Conservation (phyloP, 2,113 vertebrate species). For the Empidonax traillii region DNA sequence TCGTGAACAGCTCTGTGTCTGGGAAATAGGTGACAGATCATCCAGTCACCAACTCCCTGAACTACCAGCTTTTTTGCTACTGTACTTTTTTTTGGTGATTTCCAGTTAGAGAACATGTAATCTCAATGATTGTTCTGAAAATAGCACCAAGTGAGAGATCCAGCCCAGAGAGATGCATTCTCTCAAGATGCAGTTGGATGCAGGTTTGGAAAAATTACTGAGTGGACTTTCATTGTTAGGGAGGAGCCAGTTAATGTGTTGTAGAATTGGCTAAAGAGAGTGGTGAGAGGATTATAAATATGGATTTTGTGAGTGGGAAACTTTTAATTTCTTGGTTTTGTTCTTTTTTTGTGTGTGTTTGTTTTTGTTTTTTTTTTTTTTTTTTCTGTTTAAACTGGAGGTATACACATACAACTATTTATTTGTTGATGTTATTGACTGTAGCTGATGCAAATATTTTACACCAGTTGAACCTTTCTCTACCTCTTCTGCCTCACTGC, state of each 20-base stretch:
- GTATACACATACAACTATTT: not conserved
- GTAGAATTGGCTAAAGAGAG: not conserved
- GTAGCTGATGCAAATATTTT: not conserved
- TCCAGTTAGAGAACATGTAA: not conserved
- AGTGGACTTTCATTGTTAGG: not conserved
- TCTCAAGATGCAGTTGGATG: fast-evolving
- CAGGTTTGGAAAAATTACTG: not conserved
- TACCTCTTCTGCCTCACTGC: not conserved
- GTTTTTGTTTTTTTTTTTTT: not conserved
- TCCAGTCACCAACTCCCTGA: not conserved
- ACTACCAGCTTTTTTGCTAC: not conserved
- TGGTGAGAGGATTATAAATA: not conserved
- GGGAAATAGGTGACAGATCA: not conserved
- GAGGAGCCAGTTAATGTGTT: not conserved
- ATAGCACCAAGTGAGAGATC: not conserved
- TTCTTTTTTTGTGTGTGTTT: not conserved
- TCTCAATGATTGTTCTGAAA: not conserved
- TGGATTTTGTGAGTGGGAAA: not conserved
- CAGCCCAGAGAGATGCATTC: not conserved
- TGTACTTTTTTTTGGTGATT: not conserved
- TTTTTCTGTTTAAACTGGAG: not conserved
- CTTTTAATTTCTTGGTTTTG: not conserved
- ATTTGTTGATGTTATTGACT: not conserved
- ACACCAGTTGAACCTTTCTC: not conserved
- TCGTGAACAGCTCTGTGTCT: no score